Evolutionary conservation across 2,797 vertebrate genomes (phyloP), one percentile per base, ranked within the genome.

Genomic region (Channa striata): DNA sequence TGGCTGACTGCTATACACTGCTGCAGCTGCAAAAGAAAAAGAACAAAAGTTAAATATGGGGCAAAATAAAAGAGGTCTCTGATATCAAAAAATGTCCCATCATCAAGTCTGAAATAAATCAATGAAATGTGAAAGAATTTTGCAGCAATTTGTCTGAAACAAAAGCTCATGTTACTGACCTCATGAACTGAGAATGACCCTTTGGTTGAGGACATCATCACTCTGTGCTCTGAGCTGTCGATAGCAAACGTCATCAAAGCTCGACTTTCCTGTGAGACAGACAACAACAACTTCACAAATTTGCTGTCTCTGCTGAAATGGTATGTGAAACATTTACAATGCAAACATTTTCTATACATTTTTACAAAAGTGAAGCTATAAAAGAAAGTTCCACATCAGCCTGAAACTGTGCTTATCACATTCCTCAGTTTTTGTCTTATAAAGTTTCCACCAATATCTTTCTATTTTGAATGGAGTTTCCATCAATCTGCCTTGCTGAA

Each of bases 201-300:
- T 84, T 92, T 96, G 60, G 95, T 96, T 11, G 90, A 95, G 0
- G 94, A 92, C 93, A 93, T 95, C 80, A 99, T 85, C 21, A 98
- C 92, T 74, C 87, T 94, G 81, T 7, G 87, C 8, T 96, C 94
- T 0, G 72, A 73, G 2, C 96, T 95, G 82, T 96, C 95, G 0
- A 98, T 92, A 1, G 96, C 97, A 11, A 99, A 96, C 0, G 96
- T 98, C 89, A 98, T 89, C 59, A 96, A 16, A 0, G 97, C 96
- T 5, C 95, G 92, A 23, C 96, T 95, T 61, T 97, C 96, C 97
- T 99, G 78, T 1, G 19, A 52, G 36, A 33, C 36, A 19, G 34
- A 68, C 12, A 3, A 20, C 16, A 57, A 44, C 8, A 53, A 16
- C 34, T 40, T 0, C 40, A 21, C 25, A 12, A 5, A 64, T 47